These are phyloP conservation scores for Campopleginae sp. DNA, from an alignment of 2,888 invertebrate species.

Conservation along the genomic window DNA sequence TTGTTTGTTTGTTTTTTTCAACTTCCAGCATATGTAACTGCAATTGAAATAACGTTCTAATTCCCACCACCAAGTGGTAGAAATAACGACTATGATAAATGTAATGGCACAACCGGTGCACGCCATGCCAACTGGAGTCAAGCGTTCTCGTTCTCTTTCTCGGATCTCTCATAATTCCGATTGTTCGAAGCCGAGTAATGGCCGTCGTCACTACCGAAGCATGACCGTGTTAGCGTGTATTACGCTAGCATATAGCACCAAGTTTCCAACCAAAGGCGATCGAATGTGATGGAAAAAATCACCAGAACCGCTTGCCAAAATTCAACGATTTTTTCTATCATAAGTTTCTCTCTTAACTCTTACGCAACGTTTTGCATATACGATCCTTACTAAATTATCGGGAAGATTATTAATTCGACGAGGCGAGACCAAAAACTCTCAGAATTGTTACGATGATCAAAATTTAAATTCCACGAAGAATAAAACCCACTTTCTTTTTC, in stretches of 20 bases:
- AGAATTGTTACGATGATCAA: not conserved
- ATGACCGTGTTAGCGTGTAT: constrained; percentile 61
- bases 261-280: not conserved
- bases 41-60: constrained; percentile 51
- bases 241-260: not conserved
- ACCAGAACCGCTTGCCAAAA: not conserved
- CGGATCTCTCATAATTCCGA: constrained; percentile 46
- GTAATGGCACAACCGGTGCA: constrained; percentile 19
- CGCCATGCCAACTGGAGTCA: constrained; percentile 33
- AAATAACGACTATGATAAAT: constrained; percentile 36
- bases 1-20: too few relatives aligned
- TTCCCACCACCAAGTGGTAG: constrained; percentile 35
- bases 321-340: not conserved
- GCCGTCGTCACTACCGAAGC: constrained; percentile 64
- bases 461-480: constrained; percentile 1
- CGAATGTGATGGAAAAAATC: constrained; percentile 4
- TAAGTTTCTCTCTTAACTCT: not conserved
- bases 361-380: not conserved
- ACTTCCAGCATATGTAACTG: constrained; percentile 34
- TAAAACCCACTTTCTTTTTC: not conserved
- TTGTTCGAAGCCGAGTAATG: constrained; percentile 64
- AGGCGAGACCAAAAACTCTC: not conserved
- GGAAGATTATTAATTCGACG: not conserved
- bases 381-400: not conserved
- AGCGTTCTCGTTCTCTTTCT: constrained; percentile 37